A percentile compares a stretch with the other conserved stretches of the same genome.
Evolutionary conservation across 1,140 invertebrate species (phyloP).

Genomic region (Drosophila biarmipes): DNA sequence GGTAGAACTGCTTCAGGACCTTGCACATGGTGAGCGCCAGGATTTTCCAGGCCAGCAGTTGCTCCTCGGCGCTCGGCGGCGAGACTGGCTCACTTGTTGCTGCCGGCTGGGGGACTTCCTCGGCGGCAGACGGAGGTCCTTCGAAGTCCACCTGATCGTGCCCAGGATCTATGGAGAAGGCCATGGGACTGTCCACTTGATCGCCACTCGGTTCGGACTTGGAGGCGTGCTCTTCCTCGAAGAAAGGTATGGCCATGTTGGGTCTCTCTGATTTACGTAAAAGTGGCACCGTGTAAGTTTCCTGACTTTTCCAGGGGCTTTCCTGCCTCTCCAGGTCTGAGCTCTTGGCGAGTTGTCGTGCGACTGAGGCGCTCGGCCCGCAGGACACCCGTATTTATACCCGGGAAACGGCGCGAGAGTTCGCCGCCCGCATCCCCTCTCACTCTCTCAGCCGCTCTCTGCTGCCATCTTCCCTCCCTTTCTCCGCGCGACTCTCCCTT

Average conservation of each 20-base stretch:
- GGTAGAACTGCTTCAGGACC: constrained; percentile 75
- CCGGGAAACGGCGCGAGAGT: constrained; percentile 60
- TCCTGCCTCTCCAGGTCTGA: constrained; percentile 18
- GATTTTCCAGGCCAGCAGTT: constrained; percentile 75
- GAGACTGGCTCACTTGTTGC: constrained; percentile 59
- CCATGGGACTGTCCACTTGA: constrained; percentile 69
- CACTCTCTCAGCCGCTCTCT: constrained; percentile 10
- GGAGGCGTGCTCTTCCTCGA: constrained; percentile 55
- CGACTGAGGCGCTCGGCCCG: constrained; percentile 61
- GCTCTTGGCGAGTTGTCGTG: constrained; percentile 48
- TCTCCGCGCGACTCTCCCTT: constrained; percentile 4
- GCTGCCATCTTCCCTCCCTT: constrained; percentile 2
- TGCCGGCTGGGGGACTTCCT: constrained; percentile 2
- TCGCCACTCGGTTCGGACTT: constrained; percentile 53
- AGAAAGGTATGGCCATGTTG: constrained; percentile 78
- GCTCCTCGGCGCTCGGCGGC: constrained; percentile 59
- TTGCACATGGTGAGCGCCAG: constrained; percentile 80
- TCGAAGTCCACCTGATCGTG: constrained; percentile 69
- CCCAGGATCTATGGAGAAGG: constrained; percentile 17
- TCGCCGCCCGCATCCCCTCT: constrained; percentile 36
- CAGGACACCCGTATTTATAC: constrained; percentile 66
- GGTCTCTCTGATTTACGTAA: constrained; percentile 43
- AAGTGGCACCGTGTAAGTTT: constrained; percentile 28
- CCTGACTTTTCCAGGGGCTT: background rate
- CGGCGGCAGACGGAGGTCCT: constrained; percentile 31